These are phyloP conservation scores for Scaptomyza cyrtandrae DNA, from an alignment of 2,888 invertebrate genomes.

Conservation along the genomic window DNA sequence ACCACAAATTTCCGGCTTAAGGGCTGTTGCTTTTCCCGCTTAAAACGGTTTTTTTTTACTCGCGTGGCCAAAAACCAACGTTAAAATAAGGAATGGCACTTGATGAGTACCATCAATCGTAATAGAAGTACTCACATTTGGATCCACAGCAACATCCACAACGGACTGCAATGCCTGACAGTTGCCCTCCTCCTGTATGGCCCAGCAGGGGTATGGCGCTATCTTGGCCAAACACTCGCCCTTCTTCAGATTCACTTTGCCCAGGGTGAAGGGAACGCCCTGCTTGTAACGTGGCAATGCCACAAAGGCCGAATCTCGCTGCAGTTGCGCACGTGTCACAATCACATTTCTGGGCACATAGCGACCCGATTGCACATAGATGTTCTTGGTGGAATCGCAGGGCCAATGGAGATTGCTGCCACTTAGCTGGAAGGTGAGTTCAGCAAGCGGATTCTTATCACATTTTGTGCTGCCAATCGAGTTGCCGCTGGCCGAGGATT, in stretches of 20 bases:
- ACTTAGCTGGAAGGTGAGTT: conserved; percentile 82
- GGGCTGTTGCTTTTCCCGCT: conserved; percentile 45
- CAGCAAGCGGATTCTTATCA: conserved; percentile 71
- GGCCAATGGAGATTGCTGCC: conserved; percentile 86
- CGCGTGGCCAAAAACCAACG: not conserved
- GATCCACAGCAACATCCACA: conserved; percentile 88
- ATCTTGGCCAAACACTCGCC: conserved; percentile 85
- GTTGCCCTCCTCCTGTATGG: conserved; percentile 89
- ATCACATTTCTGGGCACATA: conserved; percentile 87
- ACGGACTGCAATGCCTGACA: conserved; percentile 89
- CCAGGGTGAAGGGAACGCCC: conserved; percentile 87
- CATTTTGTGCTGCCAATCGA: conserved; percentile 58
- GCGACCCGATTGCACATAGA: conserved; percentile 86
- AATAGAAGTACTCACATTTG: conserved; percentile 82
- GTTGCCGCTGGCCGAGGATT: conserved; percentile 32
- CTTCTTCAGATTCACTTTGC: conserved; percentile 85
- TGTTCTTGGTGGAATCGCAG: conserved; percentile 86
- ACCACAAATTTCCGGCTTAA: conserved; percentile 24
- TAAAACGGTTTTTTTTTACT: conserved; percentile 5
- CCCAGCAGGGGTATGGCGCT: conserved; percentile 89
- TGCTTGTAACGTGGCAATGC: conserved; percentile 87
- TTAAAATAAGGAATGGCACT: not conserved
- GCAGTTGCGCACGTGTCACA: conserved; percentile 87
- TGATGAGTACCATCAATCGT: conserved; percentile 12
- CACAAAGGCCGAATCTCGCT: conserved; percentile 86